Conservation (phyloP, 2,797 vertebrate genomes). For the Myotis myotis region DNA sequence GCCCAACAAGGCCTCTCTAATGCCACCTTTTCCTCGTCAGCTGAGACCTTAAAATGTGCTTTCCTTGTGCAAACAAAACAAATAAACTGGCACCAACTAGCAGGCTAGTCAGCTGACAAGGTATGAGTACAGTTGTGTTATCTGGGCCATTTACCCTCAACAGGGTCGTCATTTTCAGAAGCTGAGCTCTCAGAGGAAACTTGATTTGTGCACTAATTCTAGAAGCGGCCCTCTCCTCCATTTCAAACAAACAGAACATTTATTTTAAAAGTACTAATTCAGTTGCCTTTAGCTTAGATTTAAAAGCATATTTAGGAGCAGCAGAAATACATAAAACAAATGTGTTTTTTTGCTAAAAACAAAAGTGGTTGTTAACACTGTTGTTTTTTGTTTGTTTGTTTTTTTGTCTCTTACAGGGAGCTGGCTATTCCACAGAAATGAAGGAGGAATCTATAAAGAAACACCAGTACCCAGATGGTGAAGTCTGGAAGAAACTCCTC, state of each 20-base stretch:
- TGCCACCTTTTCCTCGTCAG: neutral
- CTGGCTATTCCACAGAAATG: conserved; percentile 93
- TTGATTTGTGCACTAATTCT: neutral
- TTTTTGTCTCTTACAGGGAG: conserved; percentile 77
- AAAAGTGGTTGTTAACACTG: neutral
- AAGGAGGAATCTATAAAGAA: conserved; percentile 87
- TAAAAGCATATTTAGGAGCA: neutral
- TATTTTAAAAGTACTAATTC: neutral
- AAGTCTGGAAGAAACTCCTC: conserved; percentile 85
- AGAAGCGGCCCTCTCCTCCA: neutral
- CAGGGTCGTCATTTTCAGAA: neutral
- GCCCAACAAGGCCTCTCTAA: neutral
- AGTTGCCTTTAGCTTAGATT: conserved; percentile 7
- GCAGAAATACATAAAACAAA: neutral
- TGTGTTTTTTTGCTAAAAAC: neutral
- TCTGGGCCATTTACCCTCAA: neutral
- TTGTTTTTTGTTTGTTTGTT: neutral
- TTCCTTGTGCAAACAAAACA: neutral
- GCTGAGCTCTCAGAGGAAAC: neutral
- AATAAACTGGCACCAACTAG: neutral
- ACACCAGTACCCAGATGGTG: conserved; percentile 88
- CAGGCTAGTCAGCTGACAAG: neutral
- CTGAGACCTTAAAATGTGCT: neutral
- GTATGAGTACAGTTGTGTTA: neutral
- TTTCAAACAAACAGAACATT: neutral